A percentile compares a stretch with the other conserved stretches of the same genome.
Conservation (phyloP, 2,888 invertebrate species). For the Eupelmus urozonus region DNA sequence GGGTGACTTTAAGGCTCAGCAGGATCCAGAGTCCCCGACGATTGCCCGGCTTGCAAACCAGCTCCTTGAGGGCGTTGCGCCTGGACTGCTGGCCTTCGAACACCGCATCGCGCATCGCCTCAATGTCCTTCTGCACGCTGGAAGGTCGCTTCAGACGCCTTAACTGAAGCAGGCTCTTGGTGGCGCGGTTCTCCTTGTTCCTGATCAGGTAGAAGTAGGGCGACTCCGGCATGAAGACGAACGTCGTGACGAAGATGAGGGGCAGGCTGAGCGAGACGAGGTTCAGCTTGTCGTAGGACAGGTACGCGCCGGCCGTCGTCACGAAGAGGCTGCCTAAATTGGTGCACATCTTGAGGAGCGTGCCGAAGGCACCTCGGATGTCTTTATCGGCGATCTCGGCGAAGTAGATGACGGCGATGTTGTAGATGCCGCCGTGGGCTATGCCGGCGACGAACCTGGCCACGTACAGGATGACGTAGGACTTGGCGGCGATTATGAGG, state of each 20-base stretch:
- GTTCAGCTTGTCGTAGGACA: conserved; percentile 79
- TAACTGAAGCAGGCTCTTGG: conserved; percentile 80
- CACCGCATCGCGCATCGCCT: conserved; percentile 79
- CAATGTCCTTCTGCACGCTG: conserved; percentile 80
- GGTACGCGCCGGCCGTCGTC: conserved; percentile 75
- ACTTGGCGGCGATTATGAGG: conserved; percentile 67
- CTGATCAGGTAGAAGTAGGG: conserved; percentile 81
- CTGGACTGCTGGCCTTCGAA: conserved; percentile 78
- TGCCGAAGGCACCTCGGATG: conserved; percentile 80
- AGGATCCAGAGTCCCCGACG: conserved; percentile 81
- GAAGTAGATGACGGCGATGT: conserved; percentile 80
- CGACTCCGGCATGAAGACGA: conserved; percentile 83
- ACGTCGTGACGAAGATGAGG: conserved; percentile 79
- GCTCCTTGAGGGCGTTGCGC: conserved; percentile 78
- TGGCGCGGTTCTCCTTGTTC: conserved; percentile 79
- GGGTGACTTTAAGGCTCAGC: conserved; percentile 81
- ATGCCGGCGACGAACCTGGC: conserved; percentile 78
- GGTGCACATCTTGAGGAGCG: conserved; percentile 79
- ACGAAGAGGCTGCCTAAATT: conserved; percentile 75
- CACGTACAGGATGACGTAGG: conserved; percentile 69
- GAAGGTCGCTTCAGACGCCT: conserved; percentile 78
- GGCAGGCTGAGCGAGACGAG: conserved; percentile 80
- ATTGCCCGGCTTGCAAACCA: conserved; percentile 78
- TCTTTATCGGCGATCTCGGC: conserved; percentile 81
- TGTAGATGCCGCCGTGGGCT: conserved; percentile 77